Percentiles rank a stretch among this genome's conserved stretches.
phyloP scores from a whole-genome alignment of 2,888 invertebrate species.

The Cephalotes varians region DNA sequence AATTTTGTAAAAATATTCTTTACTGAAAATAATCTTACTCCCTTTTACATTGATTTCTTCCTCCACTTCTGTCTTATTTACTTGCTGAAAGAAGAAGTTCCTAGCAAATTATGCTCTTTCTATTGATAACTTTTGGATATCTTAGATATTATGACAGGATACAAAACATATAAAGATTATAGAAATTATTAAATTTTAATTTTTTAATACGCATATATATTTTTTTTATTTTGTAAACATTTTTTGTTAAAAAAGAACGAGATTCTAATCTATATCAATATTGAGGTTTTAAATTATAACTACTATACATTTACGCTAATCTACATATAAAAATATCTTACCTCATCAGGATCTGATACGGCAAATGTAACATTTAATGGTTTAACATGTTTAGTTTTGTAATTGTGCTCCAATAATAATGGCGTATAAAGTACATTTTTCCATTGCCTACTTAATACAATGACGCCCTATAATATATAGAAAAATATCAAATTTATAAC shows the following conservation, averaged over 20 bases:
- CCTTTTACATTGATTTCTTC: conserved; percentile 67
- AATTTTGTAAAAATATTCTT: conserved; percentile 60
- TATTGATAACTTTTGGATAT: conserved; percentile 33
- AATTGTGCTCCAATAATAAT: conserved; percentile 94
- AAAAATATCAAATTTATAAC: conserved; percentile 38
- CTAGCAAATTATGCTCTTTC: conserved; percentile 67
- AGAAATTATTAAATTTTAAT: conserved; percentile 50
- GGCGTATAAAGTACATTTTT: conserved; percentile 98
- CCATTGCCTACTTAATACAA: conserved; percentile 98
- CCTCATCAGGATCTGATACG: conserved; percentile 93
- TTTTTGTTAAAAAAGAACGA: not conserved
- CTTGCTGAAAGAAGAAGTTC: conserved; percentile 72
- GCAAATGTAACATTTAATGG: conserved; percentile 96
- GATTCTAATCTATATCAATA: conserved; percentile 2
- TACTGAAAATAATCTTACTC: conserved; percentile 68
- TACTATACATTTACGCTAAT: conserved; percentile 38
- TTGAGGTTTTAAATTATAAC: not conserved
- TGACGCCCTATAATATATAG: conserved; percentile 91
- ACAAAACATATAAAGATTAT: conserved; percentile 40
- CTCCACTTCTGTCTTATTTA: conserved; percentile 66
- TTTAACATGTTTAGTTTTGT: conserved; percentile 93
- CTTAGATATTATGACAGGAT: conserved; percentile 31
- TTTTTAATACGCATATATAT: conserved; percentile 29
- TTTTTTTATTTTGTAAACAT: not conserved
- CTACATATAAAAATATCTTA: conserved; percentile 81